phyloP scores from a whole-genome alignment of 2,113 vertebrate genomes.

The Epinephelus moara region DNA sequence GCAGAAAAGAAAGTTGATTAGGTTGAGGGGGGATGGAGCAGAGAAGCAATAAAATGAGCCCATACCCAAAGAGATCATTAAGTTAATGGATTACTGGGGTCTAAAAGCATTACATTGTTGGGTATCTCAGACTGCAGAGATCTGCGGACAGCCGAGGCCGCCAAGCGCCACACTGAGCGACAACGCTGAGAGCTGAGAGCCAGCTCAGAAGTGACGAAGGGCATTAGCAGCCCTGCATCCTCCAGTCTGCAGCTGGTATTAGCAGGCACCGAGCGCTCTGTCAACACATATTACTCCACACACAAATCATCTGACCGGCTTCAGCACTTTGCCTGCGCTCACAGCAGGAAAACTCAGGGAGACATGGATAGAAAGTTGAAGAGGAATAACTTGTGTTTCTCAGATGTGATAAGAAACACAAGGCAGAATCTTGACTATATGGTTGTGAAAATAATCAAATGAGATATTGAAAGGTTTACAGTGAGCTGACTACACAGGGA shows the following conservation, averaged over 20 bases:
- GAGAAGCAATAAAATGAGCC: conserved; percentile 42
- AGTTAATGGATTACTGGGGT: conserved; percentile 64
- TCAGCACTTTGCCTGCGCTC: conserved; percentile 29
- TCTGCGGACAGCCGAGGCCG: conserved; percentile 5
- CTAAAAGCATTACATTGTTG: conserved; percentile 41
- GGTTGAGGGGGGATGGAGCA: conserved; percentile 38
- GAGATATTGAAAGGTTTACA: neutral
- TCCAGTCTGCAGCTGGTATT: conserved; percentile 67
- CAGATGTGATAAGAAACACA: neutral
- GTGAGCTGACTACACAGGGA: neutral
- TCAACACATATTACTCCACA: conserved; percentile 63
- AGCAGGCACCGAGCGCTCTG: conserved; percentile 63
- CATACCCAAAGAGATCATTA: conserved; percentile 65
- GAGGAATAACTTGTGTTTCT: neutral
- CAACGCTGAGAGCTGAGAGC: conserved; percentile 11
- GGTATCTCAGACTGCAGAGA: conserved; percentile 27
- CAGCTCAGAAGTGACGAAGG: conserved; percentile 47
- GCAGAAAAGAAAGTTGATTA: conserved; percentile 57
- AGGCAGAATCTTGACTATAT: too few species aligned
- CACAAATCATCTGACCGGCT: conserved; percentile 52
- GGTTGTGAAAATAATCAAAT: neutral
- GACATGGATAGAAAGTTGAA: neutral
- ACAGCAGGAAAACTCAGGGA: neutral
- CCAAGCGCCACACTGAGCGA: conserved; percentile 6
- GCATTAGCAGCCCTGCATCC: conserved; percentile 57